Evolutionary conservation across 2,113 vertebrate species (phyloP).

Genomic region (Hymenochirus boettgeri): DNA sequence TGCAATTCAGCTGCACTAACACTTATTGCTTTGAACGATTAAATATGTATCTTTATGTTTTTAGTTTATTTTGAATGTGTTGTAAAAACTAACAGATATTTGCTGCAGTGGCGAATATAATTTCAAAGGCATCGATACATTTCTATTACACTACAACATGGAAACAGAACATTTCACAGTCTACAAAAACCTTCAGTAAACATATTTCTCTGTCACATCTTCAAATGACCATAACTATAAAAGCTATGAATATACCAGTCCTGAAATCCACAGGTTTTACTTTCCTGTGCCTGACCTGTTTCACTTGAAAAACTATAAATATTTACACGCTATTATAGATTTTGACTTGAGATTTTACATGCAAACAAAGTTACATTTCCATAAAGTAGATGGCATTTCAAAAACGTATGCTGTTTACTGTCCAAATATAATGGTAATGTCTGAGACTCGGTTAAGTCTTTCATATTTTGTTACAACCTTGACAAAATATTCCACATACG

Average conservation of each 20-base stretch:
- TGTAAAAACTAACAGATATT: too few species aligned
- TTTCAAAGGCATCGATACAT: too few species aligned
- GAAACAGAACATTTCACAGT: too few species aligned
- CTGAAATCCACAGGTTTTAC: background rate
- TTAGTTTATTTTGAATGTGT: too few species aligned
- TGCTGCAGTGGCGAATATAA: too few species aligned
- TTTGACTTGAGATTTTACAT: background rate
- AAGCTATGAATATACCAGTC: background rate
- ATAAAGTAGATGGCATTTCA: background rate
- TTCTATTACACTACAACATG: too few species aligned
- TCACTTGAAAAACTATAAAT: background rate
- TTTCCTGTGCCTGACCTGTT: background rate
- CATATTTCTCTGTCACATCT: too few species aligned
- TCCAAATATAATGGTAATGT: background rate
- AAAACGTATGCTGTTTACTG: slow-evolving; percentile 3
- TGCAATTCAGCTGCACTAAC: too few species aligned
- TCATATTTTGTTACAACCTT: background rate
- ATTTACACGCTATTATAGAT: background rate
- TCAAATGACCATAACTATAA: background rate
- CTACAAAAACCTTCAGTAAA: too few species aligned
- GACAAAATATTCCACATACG: slow-evolving; percentile 13
- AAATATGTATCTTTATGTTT: too few species aligned
- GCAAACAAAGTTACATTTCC: background rate
- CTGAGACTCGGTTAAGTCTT: background rate
- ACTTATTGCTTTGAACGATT: too few species aligned